These are phyloP conservation scores for Ericerus pela DNA, from an alignment of 1,140 invertebrate species.

Conservation along the genomic window DNA sequence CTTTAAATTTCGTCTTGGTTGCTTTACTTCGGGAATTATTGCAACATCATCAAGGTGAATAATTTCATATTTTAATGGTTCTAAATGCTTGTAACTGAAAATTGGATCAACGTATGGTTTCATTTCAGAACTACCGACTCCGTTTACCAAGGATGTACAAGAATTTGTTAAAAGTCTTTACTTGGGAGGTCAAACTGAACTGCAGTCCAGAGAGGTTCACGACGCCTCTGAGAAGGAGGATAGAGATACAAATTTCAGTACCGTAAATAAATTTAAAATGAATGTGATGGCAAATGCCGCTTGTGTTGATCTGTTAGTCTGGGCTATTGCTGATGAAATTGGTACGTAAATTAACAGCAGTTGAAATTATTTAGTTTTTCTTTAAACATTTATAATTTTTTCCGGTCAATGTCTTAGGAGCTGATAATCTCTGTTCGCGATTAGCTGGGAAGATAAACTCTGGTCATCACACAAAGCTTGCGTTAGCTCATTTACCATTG, in stretches of 20 bases:
- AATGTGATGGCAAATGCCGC: conserved; percentile 94
- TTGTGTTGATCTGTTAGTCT: conserved; percentile 91
- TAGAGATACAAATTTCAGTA: conserved; percentile 55
- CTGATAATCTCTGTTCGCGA: conserved; percentile 82
- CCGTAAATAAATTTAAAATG: conserved; percentile 82
- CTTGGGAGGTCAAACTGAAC: conserved; percentile 78
- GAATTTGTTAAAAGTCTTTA: conserved; percentile 79
- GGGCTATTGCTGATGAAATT: conserved; percentile 92
- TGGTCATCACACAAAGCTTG: conserved; percentile 74
- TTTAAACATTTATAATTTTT: too few species aligned
- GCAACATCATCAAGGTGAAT: conserved; percentile 59
- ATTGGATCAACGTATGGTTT: conserved; percentile 12
- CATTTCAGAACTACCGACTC: conserved; percentile 55
- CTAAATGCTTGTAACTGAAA: not conserved
- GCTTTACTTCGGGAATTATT: conserved; percentile 80
- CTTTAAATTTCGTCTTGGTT: conserved; percentile 82
- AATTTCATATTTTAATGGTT: not conserved
- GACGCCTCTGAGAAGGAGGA: conserved; percentile 67
- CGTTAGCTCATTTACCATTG: conserved; percentile 85
- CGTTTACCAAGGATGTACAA: conserved; percentile 88
- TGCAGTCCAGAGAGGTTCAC: conserved; percentile 60
- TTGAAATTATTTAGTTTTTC: too few species aligned
- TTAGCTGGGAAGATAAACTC: conserved; percentile 90
- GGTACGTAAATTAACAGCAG: conserved; percentile 48
- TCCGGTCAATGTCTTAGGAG: too few species aligned